Evolutionary conservation across 2,113 vertebrate species (phyloP), one percentile per base, ranked within the genome.

Genomic region (Myanophis thanlyinensis): DNA sequence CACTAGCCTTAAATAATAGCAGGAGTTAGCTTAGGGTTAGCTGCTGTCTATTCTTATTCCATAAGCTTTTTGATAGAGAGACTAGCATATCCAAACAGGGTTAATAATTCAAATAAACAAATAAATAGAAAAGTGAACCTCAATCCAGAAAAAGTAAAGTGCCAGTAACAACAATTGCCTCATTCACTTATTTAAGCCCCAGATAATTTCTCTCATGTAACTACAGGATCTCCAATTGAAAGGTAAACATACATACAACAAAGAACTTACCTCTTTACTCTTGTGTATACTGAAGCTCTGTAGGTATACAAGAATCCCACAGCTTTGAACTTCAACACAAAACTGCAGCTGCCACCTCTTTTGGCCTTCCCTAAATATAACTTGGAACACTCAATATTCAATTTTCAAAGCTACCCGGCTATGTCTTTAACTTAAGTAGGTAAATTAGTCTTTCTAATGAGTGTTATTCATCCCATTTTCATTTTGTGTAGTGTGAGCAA

Each of bases 341-440:
- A 93, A 91, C 94, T 95, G 94, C 94, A 94, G 94, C 94, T 94
- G 92, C 94, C 91, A 90, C 94, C 94, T 95, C 56, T 96, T 95
- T 94, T 92, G 89, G 25, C 94, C 95, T 96, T 96, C 94, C 94
- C 94, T 94, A 94, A 96, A 95, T 96, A 53, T 90, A 12, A 91
- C 92, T 4, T 0, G 51, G 18, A 88, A 88, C 47, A 27, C 48
- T 92, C 54, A 52, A 52, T 27, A 18, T 93, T 95, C 95, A 90
- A 94, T 94, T 73, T 95, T 94, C 56, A 91, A 23, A 94, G 94
- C 67, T 91, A 90, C 80, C 53, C 2, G 12, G 48, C 89, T 87
- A 62, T 35, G 23, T 25, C 23, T 93, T 92, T 7, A 86, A 44
- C 88, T 44, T 95, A 91, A 85, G 44, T 73, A 40, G 85, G 1